A percentile compares a stretch with the other conserved stretches of the same genome.
Conservation (phyloP, 1,140 invertebrate species). For the Drosophila miranda region DNA sequence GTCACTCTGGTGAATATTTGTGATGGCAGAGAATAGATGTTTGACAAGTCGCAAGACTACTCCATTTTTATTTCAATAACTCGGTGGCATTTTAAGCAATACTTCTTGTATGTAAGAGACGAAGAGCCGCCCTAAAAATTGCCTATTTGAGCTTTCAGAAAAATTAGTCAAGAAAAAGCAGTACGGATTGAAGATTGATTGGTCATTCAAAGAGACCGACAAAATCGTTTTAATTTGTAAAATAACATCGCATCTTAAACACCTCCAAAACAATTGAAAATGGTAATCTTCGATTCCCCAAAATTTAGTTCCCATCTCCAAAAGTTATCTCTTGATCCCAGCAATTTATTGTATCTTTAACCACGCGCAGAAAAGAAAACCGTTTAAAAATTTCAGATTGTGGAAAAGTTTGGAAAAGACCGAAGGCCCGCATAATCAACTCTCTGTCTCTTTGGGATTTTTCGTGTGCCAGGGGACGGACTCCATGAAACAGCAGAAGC, state of each 20-base stretch:
- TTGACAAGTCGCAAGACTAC: no score
- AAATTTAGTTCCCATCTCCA: background rate
- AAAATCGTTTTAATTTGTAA: no score
- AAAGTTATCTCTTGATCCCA: constrained; percentile 21
- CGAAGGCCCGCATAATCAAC: constrained; percentile 68
- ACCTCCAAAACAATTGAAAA: background rate
- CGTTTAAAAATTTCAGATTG: constrained; percentile 48
- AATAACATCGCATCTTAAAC: background rate
- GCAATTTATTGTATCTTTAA: constrained; percentile 34
- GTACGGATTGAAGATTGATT: no score
- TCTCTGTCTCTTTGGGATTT: constrained; percentile 30
- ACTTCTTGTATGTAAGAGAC: no score
- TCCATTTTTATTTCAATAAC: no score
- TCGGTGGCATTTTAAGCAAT: no score
- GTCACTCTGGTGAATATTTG: no score
- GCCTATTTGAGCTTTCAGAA: no score
- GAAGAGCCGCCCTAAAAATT: no score
- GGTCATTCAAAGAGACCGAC: no score
- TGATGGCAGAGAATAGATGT: no score
- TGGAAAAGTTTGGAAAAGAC: constrained; percentile 39
- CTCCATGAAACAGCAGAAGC: constrained; percentile 59
- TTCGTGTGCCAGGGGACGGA: constrained; percentile 12
- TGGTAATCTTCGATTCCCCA: background rate
- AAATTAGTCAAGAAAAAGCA: no score
- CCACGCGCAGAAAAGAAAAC: constrained; percentile 1